Evolutionary conservation across 2,888 invertebrate genomes (phyloP).

Genomic region (Drosophila austrosaltans): DNA sequence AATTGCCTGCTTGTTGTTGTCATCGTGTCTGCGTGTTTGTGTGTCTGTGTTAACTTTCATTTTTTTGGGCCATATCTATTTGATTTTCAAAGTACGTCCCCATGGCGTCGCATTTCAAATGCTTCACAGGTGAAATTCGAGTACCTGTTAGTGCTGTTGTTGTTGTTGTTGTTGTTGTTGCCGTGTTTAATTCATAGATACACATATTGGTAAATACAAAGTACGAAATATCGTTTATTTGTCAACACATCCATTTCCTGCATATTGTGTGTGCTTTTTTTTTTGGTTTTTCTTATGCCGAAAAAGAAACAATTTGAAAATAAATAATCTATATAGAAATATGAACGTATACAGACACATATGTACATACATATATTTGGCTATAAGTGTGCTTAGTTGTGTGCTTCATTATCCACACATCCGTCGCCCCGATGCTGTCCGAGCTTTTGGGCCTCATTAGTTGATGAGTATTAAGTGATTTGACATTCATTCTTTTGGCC

Average conservation of each 20-base stretch:
- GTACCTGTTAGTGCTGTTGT: background rate
- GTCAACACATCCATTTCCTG: constrained; percentile 77
- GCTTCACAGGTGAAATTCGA: constrained; percentile 62
- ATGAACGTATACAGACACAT: constrained; percentile 12
- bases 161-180: constrained; percentile 17
- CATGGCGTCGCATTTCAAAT: constrained; percentile 8
- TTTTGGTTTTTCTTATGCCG: constrained; percentile 47
- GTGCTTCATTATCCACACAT: constrained; percentile 49
- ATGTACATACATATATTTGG: constrained; percentile 27
- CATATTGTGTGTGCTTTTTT: constrained; percentile 61
- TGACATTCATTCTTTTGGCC: constrained; percentile 62
- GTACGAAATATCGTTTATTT: constrained; percentile 66
- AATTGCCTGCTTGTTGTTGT: constrained; percentile 61
- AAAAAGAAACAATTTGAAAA: constrained; percentile 73
- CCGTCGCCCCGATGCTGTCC: constrained; percentile 47
- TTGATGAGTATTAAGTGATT: constrained; percentile 62
- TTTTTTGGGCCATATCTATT: constrained; percentile 68
- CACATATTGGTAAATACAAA: constrained; percentile 58
- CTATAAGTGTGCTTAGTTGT: constrained; percentile 21
- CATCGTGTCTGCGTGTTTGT: constrained; percentile 35
- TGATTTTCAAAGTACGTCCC: constrained; percentile 73
- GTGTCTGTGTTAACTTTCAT: constrained; percentile 64
- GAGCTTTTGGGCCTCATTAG: constrained; percentile 65
- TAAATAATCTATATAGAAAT: constrained; percentile 51
- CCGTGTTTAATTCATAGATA: constrained; percentile 71